Conservation (phyloP, 2,113 vertebrate species). For the Thermophis baileyi region DNA sequence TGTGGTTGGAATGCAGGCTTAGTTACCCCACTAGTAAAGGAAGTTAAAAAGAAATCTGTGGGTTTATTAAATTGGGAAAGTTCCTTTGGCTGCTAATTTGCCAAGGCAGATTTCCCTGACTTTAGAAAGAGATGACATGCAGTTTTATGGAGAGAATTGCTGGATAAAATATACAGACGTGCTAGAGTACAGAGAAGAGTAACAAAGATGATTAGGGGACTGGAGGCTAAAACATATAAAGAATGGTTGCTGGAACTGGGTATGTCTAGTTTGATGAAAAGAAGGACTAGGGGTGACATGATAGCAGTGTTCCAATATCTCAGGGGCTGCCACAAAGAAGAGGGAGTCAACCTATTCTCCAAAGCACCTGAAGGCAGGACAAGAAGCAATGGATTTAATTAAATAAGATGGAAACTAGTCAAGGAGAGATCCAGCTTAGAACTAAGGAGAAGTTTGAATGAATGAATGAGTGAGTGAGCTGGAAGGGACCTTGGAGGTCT, state of each 20-base stretch:
- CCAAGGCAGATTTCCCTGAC: not conserved
- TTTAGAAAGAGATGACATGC: slow-evolving; percentile 13
- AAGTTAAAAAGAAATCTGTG: not conserved
- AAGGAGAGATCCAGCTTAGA: too few species aligned
- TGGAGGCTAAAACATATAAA: not conserved
- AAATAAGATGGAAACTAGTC: too few species aligned
- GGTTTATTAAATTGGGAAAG: not conserved
- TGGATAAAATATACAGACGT: not conserved
- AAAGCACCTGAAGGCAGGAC: too few species aligned
- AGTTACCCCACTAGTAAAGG: not conserved
- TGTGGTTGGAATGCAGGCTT: not conserved
- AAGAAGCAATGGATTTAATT: too few species aligned
- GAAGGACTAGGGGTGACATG: too few species aligned
- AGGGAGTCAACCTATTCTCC: too few species aligned
- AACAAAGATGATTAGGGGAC: not conserved
- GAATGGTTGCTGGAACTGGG: not conserved
- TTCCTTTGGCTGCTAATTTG: slow-evolving; percentile 24
- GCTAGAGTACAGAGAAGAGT: not conserved
- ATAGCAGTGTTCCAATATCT: too few species aligned
- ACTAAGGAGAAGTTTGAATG: too few species aligned
- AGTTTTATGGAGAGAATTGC: not conserved
- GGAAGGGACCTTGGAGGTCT: too few species aligned
- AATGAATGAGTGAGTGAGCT: too few species aligned
- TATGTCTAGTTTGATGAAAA: not conserved
- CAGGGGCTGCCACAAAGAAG: too few species aligned